Base-by-base conservation (phyloP, 2,888 invertebrate species). In the Calameuta idolon region DNA sequence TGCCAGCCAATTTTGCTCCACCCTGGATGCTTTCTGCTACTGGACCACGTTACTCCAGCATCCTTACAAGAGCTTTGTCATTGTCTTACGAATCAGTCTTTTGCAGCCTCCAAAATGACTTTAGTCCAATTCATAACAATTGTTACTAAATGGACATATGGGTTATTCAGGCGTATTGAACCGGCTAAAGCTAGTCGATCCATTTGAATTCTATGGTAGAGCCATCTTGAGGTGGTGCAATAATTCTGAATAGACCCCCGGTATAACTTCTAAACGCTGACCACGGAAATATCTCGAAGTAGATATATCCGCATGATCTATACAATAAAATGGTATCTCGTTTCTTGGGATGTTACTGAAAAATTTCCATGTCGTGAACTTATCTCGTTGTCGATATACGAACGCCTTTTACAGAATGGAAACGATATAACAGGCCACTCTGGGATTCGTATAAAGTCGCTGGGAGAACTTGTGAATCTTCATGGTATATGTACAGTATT, bases 1-100 rank as follows among this genome's bases (percentile, higher is more conserved):
- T 79, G 80, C 77, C 80, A 71, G 89, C 90, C 90, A 90, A 88
- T 83, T 83, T 82, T 30, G n/a, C 74, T 35, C 74, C 11, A 35
- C 37, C 30, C 23, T 12, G 31, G 12, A n/a, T 34, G 31, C 30
- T 15, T 9, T 30, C 71, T 23, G 2, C 30, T 34, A 34, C 34
- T 55, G 77, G 75, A 40, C 55, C 76, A 76, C 82, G 80, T 84
- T 82, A 78, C 78, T 83, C 81, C 81, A 83, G 55, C 84, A 77
- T 84, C 83, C 81, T 81, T 76, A 79, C 81, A 79, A 79, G 79
- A 80, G 80, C 83, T 85, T 84, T 82, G 78, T 81, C 82, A 75
- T 79, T 71, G 76, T 78, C 79, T 80, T 78, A 69, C 73, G 71
- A 55, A 55, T 55, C 55, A 23, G 55, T 23, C 23, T 55, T 55